Conservation (phyloP, 2,888 invertebrate genomes). For the Mimas tiliae region DNA sequence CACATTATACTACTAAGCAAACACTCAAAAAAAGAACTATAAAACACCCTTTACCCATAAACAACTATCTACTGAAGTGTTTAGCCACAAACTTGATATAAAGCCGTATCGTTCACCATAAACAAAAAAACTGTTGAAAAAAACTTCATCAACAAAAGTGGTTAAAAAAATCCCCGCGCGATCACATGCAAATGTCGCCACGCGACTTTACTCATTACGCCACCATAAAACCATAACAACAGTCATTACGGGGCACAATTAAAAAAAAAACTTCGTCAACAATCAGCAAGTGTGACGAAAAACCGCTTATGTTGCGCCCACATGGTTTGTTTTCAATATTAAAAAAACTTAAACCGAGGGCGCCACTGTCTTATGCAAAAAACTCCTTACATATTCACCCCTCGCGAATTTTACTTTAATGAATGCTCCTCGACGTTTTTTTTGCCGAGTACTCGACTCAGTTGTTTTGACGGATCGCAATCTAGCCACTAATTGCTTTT, state of each 20-base stretch:
- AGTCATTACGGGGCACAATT: constrained; percentile 78
- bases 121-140: constrained; percentile 70
- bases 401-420: constrained; percentile 82
- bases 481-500: constrained; percentile 85
- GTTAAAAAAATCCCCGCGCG: constrained; percentile 72
- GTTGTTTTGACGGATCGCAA: constrained; percentile 85
- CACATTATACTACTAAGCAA: constrained; percentile 53
- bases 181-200: constrained; percentile 81
- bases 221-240: constrained; percentile 81
- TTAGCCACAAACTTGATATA: constrained; percentile 80
- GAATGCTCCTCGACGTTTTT: constrained; percentile 80
- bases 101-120: constrained; percentile 71
- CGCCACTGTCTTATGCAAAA: constrained; percentile 83
- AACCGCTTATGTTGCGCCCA: constrained; percentile 82
- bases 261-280: constrained; percentile 79
- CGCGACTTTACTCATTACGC: constrained; percentile 77
- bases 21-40: constrained; percentile 66
- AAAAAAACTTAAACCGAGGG: constrained; percentile 76
- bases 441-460: constrained; percentile 69
- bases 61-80: constrained; percentile 77
- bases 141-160: constrained; percentile 77
- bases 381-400: constrained; percentile 84
- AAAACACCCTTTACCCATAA: constrained; percentile 74
- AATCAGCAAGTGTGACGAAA: constrained; percentile 78
- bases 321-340: constrained; percentile 77